These are phyloP conservation scores for Dolomedes plantarius DNA, from an alignment of 2,888 invertebrate species.

Conservation along the genomic window DNA sequence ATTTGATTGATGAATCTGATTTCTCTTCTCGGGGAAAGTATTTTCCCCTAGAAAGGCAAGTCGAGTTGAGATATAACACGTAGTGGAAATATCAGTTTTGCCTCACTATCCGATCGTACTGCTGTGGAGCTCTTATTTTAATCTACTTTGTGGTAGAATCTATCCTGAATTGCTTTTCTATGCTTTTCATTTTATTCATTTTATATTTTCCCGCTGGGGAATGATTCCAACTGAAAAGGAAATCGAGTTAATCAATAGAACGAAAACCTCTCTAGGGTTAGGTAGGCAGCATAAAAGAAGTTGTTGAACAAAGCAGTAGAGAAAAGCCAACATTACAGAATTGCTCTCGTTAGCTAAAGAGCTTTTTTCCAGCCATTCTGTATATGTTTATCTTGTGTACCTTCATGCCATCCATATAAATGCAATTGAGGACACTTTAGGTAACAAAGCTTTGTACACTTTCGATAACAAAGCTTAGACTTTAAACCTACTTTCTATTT, in stretches of 20 bases:
- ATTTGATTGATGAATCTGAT: not conserved
- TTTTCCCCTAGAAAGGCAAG: no score
- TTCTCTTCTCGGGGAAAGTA: no score
- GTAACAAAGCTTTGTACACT: no score
- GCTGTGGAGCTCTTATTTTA: constrained; percentile 45
- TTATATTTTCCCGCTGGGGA: constrained; percentile 15
- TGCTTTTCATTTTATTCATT: constrained; percentile 35
- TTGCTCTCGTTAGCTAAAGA: constrained; percentile 47
- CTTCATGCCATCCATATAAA: no score
- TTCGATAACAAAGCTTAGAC: no score
- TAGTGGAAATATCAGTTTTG: constrained; percentile 36
- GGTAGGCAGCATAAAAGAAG: constrained; percentile 32
- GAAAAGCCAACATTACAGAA: constrained; percentile 58
- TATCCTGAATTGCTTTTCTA: constrained; percentile 41
- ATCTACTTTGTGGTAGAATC: constrained; percentile 50
- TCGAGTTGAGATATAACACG: constrained; percentile 34
- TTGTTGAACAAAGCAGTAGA: constrained; percentile 31
- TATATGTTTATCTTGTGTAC: no score
- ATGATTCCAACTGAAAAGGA: constrained; percentile 38
- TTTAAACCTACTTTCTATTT: no score
- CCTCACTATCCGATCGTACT: constrained; percentile 13
- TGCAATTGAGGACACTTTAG: no score
- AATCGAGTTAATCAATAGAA: constrained; percentile 54
- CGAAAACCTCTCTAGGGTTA: constrained; percentile 25
- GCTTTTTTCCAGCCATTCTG: not conserved